Evolutionary conservation across 2,113 vertebrate genomes (phyloP), one percentile per base, ranked within the genome.

Genomic region (Corythoichthys haematopterus): DNA sequence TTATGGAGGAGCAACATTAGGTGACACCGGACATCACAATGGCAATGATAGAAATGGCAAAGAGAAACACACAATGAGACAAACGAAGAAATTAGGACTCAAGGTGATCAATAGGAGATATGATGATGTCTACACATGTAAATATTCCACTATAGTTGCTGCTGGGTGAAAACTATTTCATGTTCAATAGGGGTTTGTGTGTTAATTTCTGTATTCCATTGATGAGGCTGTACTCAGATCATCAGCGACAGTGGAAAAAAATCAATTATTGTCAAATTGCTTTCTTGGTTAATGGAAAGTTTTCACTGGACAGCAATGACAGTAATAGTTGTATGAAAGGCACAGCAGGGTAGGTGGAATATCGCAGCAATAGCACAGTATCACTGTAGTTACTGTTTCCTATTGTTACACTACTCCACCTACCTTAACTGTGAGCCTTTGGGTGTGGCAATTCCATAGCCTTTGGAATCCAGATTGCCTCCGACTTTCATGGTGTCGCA

Each of bases 401-500:
- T 93, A 96, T 96, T 97, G 97, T 98, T 96, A 97, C 96, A 95
- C 93, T 98, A 98, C 94, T 94, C 97, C 97, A 98, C 97, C 97
- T 94, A 98, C 97, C 96, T 98, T 98, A 99, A 96, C 96, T 95
- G 94, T 92, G 96, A 98, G 92, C 95, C 95, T 93, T 99, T 99
- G 83, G 97, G 96, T 73, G 97, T 98, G 48, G 96, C 97, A 88
- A 99, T 95, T 79, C 97, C 97, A 69, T 99, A 98, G 91, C 97
- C 97, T 92, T 99, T 98, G 63, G 97, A 99, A 94, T 99, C 97
- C 93, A 99, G 94, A 91, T 99, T 99, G 82, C 97, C 97, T 87
- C 97, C 97, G 85, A 99, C 97, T 96, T 99, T 99, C 97, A 99
- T 99, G 73, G 97, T 99, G 91, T 99, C 97, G 74, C 97, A 99